Percentiles rank a stretch among this genome's conserved stretches.
Evolutionary conservation across 2,888 invertebrate species (phyloP).

Genomic region (Andrena bucephala): DNA sequence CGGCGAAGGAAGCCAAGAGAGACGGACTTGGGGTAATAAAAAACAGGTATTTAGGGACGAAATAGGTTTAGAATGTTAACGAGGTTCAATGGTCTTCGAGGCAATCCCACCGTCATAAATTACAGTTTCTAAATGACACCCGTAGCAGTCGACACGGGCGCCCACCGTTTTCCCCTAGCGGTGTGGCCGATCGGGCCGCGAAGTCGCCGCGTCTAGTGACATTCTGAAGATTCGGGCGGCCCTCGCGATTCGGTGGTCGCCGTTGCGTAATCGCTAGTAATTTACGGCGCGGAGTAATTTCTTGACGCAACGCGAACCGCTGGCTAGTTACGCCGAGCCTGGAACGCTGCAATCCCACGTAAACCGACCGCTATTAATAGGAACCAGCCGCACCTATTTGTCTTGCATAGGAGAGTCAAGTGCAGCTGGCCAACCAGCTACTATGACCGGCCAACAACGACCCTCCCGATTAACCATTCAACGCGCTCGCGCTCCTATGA

Average conservation of each 20-base stretch:
- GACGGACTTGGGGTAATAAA: background rate
- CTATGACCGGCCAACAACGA: constrained; percentile 32
- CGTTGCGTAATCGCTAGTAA: constrained; percentile 37
- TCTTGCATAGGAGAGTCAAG: constrained; percentile 77
- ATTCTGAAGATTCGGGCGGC: constrained; percentile 1
- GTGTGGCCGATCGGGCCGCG: background rate
- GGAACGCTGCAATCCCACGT: constrained; percentile 55
- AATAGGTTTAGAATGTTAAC: constrained; percentile 8
- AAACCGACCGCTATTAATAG: constrained; percentile 76
- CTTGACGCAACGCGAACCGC: constrained; percentile 41
- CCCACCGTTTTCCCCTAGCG: background rate
- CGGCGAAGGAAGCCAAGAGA: background rate
- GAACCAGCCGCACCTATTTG: constrained; percentile 76
- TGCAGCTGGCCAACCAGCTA: constrained; percentile 58
- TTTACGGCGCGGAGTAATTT: constrained; percentile 50
- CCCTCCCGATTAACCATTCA: constrained; percentile 42
- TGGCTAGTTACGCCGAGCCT: constrained; percentile 33
- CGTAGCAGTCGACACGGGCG: background rate
- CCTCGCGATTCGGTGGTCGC: background rate
- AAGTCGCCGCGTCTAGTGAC: background rate
- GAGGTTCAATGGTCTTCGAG: constrained; percentile 12
- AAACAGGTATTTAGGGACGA: constrained; percentile 15
- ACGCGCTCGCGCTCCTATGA: constrained; percentile 1
- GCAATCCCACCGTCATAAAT: constrained; percentile 16
- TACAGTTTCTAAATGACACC: constrained; percentile 27